Base-by-base conservation (phyloP, 2,888 invertebrate genomes). In the Dolomedes plantarius region DNA sequence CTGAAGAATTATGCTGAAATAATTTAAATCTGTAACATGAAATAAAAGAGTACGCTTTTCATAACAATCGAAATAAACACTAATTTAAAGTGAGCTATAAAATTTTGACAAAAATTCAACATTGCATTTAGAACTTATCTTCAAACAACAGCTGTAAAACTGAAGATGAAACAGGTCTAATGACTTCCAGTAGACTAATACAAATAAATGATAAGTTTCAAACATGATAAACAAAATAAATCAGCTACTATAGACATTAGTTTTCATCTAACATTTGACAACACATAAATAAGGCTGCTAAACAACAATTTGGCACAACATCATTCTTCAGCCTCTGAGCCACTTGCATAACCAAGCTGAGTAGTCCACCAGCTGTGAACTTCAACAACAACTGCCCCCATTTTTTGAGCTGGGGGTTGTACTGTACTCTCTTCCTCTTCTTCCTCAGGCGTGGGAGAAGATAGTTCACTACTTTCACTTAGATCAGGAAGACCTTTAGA, bases 361-460 rank as follows among this genome's bases (percentile, higher is more conserved):
- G 95, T 94, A 90, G 94, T 94, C 96, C 96, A 96, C 96, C 96
- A 96, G 90, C 95, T 94, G 90, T 94, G 94, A 81, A 96, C 95
- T 92, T 96, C 96, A 89, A 94, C 93, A 89, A 95, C 93, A 1
- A 93, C 74, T 67, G 86, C 64, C 16, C 76, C 36, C 87, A 88
- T 87, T 73, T 88, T 88, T 72, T 87, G 88, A 41, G 78, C 67
- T 23, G 72, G 69, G 13, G 77, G 68, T 27, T 79, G 80, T 32
- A 50, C 28, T n/a, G 65, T 28, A n/a, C 81, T 78, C 46, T 88
- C 87, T 67, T 83, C 88, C 75, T 88, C 86, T 41, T 83, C 88
- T 78, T 88, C 86, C 41, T 85, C 87, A 31, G 86, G 85, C 19
- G 88, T 87, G 13, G 88, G 86, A 67, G 88, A 87, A 68, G 87